A percentile compares a stretch with the other conserved stretches of the same genome.
Conservation (phyloP, 2,797 vertebrate genomes). For the Cheracebus regulus region DNA sequence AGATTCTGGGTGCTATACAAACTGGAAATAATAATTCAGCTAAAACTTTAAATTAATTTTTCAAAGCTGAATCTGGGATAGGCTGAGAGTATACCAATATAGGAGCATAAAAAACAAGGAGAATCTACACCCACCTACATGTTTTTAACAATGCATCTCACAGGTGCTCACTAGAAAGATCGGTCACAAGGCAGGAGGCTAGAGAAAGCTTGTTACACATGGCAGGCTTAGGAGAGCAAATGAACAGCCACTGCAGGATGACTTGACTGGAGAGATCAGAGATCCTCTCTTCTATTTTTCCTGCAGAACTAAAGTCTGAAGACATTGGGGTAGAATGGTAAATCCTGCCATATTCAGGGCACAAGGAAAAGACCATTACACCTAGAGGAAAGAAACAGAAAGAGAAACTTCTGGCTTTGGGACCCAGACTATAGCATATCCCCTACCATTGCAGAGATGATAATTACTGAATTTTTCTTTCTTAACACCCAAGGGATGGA, state of each 20-base stretch:
- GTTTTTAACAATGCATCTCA: background rate
- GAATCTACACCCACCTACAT: fast-evolving
- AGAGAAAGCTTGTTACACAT: background rate
- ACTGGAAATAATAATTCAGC: background rate
- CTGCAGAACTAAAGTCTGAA: background rate
- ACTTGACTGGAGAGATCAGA: background rate
- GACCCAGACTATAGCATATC: fast-evolving
- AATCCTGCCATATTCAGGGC: background rate
- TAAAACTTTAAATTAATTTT: background rate
- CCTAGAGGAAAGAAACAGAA: background rate
- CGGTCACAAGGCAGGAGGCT: background rate
- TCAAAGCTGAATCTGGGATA: background rate
- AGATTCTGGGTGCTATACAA: background rate
- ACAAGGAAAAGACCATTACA: background rate
- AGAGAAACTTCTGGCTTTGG: background rate
- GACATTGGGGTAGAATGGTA: background rate
- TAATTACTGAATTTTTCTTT: background rate
- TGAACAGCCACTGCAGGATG: background rate
- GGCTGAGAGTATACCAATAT: background rate
- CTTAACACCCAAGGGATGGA: background rate
- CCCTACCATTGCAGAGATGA: background rate
- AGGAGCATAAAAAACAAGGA: background rate
- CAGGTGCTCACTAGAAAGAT: background rate
- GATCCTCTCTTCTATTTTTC: background rate
- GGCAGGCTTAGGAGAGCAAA: background rate